Conservation (phyloP, 1,140 invertebrate species). For the Psilanteris sp. region DNA sequence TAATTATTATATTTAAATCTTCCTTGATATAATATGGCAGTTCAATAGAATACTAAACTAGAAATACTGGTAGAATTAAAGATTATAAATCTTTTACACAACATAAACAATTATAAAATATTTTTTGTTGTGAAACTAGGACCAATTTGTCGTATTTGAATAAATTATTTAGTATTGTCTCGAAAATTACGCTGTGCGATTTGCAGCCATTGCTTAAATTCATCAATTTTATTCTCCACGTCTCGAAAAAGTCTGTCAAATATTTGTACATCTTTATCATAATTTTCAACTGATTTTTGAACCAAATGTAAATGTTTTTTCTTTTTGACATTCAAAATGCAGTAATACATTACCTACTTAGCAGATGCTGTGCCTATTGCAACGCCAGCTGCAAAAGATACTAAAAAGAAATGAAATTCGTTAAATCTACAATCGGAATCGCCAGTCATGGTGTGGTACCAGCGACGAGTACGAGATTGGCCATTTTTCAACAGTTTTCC, state of each 20-base stretch:
- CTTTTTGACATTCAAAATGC: slow-evolving; percentile 70
- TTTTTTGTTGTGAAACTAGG: too few relatives aligned
- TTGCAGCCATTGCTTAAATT: slow-evolving; percentile 63
- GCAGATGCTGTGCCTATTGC: slow-evolving; percentile 82
- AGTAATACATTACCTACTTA: slow-evolving; percentile 72
- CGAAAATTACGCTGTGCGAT: slow-evolving; percentile 40
- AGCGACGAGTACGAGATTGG: slow-evolving; percentile 84
- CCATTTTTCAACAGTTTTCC: slow-evolving; percentile 85
- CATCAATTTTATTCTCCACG: slow-evolving; percentile 61
- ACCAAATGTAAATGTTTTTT: slow-evolving; percentile 36
- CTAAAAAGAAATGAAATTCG: slow-evolving; percentile 87
- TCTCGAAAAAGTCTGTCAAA: slow-evolving; percentile 58
- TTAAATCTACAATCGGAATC: slow-evolving; percentile 83
- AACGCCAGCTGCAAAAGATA: slow-evolving; percentile 86
- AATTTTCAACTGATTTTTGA: slow-evolving; percentile 27
- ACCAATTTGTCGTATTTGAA: neutral
- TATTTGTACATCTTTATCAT: slow-evolving; percentile 52
- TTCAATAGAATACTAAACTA: too few relatives aligned
- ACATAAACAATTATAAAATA: too few relatives aligned
- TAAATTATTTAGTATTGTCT: slow-evolving; percentile 26
- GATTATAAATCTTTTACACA: too few relatives aligned
- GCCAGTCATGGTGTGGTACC: slow-evolving; percentile 85
- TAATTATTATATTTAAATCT: too few relatives aligned
- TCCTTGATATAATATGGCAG: too few relatives aligned
- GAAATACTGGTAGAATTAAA: too few relatives aligned